Evolutionary conservation across 1,140 invertebrate genomes (phyloP).

Genomic region (Ostrea edulis): DNA sequence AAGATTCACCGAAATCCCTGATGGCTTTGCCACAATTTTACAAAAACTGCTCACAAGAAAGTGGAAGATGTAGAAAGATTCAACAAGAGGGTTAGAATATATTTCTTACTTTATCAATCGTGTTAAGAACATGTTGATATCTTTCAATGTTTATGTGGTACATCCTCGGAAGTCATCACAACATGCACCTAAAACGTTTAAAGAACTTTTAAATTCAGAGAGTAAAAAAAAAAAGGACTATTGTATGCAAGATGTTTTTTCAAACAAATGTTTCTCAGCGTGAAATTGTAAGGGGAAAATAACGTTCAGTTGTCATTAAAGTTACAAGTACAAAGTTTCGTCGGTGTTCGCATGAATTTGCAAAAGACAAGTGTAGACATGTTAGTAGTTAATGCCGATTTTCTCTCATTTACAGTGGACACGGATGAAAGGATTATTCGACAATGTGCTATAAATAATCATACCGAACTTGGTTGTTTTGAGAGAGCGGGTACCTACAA

Average conservation of each 20-base stretch:
- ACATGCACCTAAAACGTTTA: no score
- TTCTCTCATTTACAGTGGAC: constrained; percentile 36
- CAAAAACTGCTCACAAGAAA: constrained; percentile 6
- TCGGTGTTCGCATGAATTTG: no score
- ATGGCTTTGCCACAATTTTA: background rate
- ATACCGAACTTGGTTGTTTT: constrained; percentile 4
- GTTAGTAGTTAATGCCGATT: background rate
- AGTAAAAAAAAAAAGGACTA: background rate
- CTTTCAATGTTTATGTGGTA: background rate
- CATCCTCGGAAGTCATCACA: background rate
- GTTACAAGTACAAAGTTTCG: background rate
- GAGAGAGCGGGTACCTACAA: constrained; percentile 27
- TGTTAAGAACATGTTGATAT: background rate
- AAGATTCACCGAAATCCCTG: background rate
- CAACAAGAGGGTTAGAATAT: constrained; percentile 18
- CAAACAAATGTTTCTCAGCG: background rate
- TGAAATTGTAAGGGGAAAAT: background rate
- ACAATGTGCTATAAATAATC: constrained; percentile 13
- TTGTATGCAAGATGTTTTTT: background rate
- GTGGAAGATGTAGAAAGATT: constrained; percentile 18
- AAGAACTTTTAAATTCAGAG: no score
- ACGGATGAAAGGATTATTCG: constrained; percentile 36
- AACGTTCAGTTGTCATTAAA: background rate
- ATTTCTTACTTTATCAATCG: background rate
- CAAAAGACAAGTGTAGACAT: no score